phyloP scores from a whole-genome alignment of 2,888 invertebrate genomes.

The Oscheius myriophilus region DNA sequence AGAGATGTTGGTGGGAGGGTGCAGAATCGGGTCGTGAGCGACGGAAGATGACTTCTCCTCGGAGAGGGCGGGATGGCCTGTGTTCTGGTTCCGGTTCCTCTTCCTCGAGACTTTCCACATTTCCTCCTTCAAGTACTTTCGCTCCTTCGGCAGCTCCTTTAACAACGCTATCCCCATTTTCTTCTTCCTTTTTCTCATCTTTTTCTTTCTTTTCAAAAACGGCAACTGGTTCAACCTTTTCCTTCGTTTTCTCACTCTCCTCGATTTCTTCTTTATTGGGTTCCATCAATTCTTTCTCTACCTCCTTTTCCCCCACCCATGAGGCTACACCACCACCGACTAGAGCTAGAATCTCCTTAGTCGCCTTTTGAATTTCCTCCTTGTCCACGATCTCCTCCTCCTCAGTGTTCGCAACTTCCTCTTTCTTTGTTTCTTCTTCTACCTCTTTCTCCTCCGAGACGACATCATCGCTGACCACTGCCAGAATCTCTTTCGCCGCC shows the following conservation, averaged over 20 bases:
- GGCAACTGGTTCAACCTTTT: not conserved
- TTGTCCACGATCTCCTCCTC: slow-evolving; percentile 4
- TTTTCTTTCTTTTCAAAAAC: not conserved
- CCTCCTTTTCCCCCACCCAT: not conserved
- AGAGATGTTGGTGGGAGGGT: not conserved
- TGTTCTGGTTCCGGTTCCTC: slow-evolving; percentile 7
- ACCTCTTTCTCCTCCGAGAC: too few relatives aligned
- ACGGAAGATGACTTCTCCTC: slow-evolving; percentile 10
- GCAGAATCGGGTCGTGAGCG: slow-evolving; percentile 8
- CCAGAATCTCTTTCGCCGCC: not conserved
- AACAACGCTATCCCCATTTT: not conserved
- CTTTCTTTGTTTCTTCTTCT: not conserved
- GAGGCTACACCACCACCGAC: too few relatives aligned
- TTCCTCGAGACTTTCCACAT: slow-evolving; percentile 5
- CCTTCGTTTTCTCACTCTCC: not conserved
- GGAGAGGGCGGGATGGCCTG: slow-evolving; percentile 4
- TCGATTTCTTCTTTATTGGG: too few relatives aligned
- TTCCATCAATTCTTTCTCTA: not conserved
- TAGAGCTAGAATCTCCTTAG: too few relatives aligned
- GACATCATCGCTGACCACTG: not conserved
- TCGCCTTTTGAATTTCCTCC: not conserved
- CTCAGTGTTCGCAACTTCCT: not conserved
- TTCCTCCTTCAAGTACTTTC: too few relatives aligned
- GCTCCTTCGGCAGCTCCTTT: too few relatives aligned
- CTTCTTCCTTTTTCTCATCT: not conserved